Conservation (phyloP, 2,113 vertebrate genomes). For the Climacteris rufus region DNA sequence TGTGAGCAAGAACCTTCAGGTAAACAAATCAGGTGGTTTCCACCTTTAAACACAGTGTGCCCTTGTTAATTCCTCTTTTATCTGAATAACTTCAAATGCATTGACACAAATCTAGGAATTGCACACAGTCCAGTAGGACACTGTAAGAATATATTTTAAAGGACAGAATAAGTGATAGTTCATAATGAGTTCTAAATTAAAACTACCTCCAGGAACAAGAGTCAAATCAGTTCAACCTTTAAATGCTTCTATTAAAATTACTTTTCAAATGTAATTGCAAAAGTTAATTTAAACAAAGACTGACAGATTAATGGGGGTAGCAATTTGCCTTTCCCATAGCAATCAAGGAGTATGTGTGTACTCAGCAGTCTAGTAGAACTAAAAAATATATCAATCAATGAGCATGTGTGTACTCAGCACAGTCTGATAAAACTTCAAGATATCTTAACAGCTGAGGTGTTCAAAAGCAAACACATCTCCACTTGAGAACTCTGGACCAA, state of each 20-base stretch:
- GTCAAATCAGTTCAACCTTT: not conserved
- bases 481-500: not conserved
- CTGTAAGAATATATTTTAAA: not conserved
- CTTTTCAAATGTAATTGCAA: not conserved
- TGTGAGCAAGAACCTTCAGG: not conserved
- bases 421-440: not conserved
- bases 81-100: not conserved
- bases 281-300: not conserved
- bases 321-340: not conserved
- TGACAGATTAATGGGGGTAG: not conserved
- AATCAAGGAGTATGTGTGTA: not conserved
- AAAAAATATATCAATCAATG: not conserved
- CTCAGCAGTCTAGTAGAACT: not conserved
- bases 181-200: not conserved
- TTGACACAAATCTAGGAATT: not conserved
- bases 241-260: not conserved
- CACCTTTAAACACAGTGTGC: not conserved
- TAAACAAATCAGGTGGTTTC: not conserved
- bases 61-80: not conserved
- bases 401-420: not conserved
- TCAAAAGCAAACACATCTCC: not conserved
- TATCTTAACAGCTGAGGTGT: not conserved
- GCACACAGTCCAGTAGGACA: not conserved
- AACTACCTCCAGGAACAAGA: not conserved
- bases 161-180: not conserved